Evolutionary conservation across 1,140 invertebrate genomes (phyloP).

Genomic region (Papilio helenus): DNA sequence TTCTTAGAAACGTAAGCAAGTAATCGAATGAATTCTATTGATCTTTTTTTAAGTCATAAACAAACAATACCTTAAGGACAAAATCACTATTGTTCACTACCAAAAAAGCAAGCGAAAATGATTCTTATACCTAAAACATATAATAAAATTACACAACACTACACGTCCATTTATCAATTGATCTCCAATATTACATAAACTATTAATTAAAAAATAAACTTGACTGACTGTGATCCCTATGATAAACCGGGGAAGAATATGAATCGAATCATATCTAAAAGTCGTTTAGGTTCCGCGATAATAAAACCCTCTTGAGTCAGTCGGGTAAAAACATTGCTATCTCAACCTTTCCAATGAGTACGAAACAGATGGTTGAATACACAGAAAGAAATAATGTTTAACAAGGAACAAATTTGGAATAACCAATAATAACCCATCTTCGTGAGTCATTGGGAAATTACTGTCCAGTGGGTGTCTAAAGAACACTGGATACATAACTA

Average conservation of each 20-base stretch:
- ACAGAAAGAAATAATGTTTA: background rate
- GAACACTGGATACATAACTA: no score
- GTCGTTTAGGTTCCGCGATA: no score
- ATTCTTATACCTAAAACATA: background rate
- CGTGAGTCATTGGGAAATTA: background rate
- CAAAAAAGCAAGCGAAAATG: background rate
- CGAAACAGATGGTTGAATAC: no score
- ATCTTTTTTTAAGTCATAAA: constrained; percentile 8
- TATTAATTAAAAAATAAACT: no score
- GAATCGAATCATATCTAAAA: no score
- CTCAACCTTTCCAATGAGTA: background rate
- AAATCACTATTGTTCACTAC: background rate
- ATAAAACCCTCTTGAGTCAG: no score
- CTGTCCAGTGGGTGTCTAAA: background rate
- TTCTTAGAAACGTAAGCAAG: constrained; percentile 2
- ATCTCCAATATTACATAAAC: no score
- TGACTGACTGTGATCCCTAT: no score
- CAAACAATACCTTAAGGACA: background rate
- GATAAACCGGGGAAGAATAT: no score
- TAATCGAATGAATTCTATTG: constrained; percentile 16
- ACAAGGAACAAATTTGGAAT: background rate
- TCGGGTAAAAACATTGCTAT: no score
- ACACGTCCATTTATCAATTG: no score
- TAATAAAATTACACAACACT: no score
- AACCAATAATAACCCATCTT: background rate